Evolutionary conservation across 2,888 invertebrate species (phyloP), one percentile per base, ranked within the genome.

Genomic region (Dryocosmus kuriphilus): DNA sequence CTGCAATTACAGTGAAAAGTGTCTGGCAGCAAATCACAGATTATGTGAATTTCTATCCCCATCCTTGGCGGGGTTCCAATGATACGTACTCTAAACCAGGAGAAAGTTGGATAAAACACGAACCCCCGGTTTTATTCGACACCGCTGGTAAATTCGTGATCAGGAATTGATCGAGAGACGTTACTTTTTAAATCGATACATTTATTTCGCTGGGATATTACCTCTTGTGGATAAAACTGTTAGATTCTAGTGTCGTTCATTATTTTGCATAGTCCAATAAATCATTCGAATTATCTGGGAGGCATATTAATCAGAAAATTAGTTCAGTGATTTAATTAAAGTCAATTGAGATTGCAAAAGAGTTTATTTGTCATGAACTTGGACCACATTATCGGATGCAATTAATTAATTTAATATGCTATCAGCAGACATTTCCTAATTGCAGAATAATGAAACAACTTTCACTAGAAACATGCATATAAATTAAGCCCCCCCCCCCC

Each of bases 41-140:
- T 79, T 78, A 81, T 79, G 77, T 76, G 60, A 74, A 76, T 81
- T 63, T 51, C 61, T 27, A 63, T 74, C 38, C 65, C 78, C 77
- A 41, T n/a, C 75, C 75, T 78, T 79, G 79, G 79, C 81, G 41
- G 5, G 8, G 32, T 30, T 77, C 79, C 81, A 81, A 78, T n/a
- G 51, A 73, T 65, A 65, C 63, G n/a, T 63, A 24, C 41, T 27
- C 65, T 22, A 16, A 27, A 67, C 24, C 9, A 67, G 27, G 65
- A 67, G 46, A 67, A 67, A 67, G 67, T 67, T 41, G n/a, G 46
- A 67, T 67, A 67, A 67, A 46, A 51, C 67, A 46, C 41, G 46
- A 46, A 67, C 27, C 11, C 24, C 16, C 67, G 46, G 19, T 67
- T 46, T 67, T 67, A 67, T 46, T 46, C 67, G 24, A 16, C 46